Evolutionary conservation across 2,113 vertebrate genomes (phyloP).

Genomic region (Rafetus swinhoei): DNA sequence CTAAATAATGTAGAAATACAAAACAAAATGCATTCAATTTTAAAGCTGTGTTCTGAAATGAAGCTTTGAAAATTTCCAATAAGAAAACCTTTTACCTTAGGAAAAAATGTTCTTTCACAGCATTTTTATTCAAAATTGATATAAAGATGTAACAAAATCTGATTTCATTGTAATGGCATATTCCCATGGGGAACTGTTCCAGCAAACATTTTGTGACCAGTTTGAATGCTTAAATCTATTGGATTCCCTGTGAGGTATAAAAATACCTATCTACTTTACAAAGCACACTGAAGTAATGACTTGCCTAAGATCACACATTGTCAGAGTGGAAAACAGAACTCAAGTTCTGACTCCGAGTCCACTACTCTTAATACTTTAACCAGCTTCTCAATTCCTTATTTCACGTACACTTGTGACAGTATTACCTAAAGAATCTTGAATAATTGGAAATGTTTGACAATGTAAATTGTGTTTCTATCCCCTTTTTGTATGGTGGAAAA

Average conservation of each 20-base stretch:
- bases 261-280: neutral
- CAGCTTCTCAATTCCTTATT: neutral
- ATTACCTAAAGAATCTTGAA: neutral
- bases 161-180: neutral
- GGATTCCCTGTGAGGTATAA: neutral
- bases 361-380: neutral
- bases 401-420: neutral
- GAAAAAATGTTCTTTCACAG: neutral
- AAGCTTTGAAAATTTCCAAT: neutral
- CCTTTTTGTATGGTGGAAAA: neutral
- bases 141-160: neutral
- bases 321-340: neutral
- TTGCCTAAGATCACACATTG: neutral
- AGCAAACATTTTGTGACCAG: neutral
- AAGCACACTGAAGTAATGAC: neutral
- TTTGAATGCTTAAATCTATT: neutral
- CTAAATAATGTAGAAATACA: neutral
- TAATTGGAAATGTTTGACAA: neutral
- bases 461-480: neutral
- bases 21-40: neutral
- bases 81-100: neutral
- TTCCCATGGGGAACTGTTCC: neutral
- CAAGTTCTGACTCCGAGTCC: neutral
- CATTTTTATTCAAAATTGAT: neutral
- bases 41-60: neutral